Base-by-base conservation (phyloP, 2,797 vertebrate species). In the Rhinoraja longicauda region DNA sequence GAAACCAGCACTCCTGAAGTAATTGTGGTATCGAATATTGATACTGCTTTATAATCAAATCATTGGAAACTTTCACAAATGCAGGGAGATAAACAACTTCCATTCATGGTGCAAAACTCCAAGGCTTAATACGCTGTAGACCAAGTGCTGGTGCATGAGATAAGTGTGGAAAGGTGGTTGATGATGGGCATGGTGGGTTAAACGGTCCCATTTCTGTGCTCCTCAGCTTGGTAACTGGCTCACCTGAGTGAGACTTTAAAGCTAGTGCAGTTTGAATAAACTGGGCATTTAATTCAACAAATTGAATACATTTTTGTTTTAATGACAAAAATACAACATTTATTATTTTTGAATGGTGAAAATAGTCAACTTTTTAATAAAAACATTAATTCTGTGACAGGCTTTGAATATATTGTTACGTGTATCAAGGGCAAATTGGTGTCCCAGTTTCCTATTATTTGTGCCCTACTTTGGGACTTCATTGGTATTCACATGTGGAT, bases 401-500 rank as follows among this genome's bases (percentile, higher is more conserved):
- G 15, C n/a, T 17, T 21, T 67, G n/a, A n/a, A 19, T 88, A 36
- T 84, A 88, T 64, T 88, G 59, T 88, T 64, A n/a, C 64, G 64
- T 32, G 62, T 21, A 88, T 88, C 84, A 88, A 88, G 84, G 59
- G 62, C 84, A 88, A 67, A 53, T 53, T 92, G 70, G 21, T 92
- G 36, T 12, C 70, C 90, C 70, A 92, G 70, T 73, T 92, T 92
- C 72, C 70, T 92, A 17, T 57, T 45, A 73, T 92, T 17, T 92
- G 70, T 75, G 70, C 45, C 70, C 70, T 75, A 73, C 72, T 92
- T 73, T 75, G 39, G 45, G 45, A 53, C 36, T 53, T 75, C 39
- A 92, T 92, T 92, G 70, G 90, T 92, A 92, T 92, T 75, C 90
- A 92, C 70, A 92, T 92, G 90, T 53, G 67, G 5, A 73, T 75